phyloP scores from a whole-genome alignment of 2,113 vertebrate species.

The Solea solea region DNA sequence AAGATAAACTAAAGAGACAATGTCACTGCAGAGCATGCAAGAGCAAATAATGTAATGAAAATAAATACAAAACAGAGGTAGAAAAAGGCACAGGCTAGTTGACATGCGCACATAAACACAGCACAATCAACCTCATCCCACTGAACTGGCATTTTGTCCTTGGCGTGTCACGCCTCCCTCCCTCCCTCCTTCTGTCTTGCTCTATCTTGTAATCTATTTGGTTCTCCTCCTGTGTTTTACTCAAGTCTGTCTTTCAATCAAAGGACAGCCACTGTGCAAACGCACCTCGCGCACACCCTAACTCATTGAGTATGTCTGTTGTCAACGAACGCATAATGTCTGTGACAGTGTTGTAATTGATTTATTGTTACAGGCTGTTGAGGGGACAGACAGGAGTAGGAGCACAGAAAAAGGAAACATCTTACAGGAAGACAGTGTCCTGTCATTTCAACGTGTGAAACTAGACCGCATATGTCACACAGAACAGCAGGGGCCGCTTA shows the following conservation, averaged over 20 bases:
- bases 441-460: background rate
- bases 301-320: background rate
- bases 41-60: too few relatives aligned
- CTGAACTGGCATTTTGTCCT: constrained; percentile 42
- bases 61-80: too few relatives aligned
- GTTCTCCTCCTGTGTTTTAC: constrained; percentile 21
- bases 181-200: constrained; percentile 5
- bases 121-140: constrained; percentile 37
- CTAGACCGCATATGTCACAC: background rate
- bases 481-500: background rate
- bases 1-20: too few relatives aligned
- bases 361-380: background rate
- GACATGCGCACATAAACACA: background rate
- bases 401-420: background rate
- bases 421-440: background rate
- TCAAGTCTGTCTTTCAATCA: constrained; percentile 3
- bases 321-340: background rate
- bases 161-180: background rate
- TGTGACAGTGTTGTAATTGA: constrained; percentile 23
- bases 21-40: too few relatives aligned
- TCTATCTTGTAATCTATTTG: constrained; percentile 64
- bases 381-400: background rate
- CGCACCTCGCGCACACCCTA: constrained; percentile 4
- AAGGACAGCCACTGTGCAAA: background rate
- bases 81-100: too few relatives aligned